A percentile compares a stretch with the other conserved stretches of the same genome.
These are phyloP conservation scores for Sciaenops ocellatus DNA, from an alignment of 2,797 vertebrate genomes.

Conservation along the genomic window DNA sequence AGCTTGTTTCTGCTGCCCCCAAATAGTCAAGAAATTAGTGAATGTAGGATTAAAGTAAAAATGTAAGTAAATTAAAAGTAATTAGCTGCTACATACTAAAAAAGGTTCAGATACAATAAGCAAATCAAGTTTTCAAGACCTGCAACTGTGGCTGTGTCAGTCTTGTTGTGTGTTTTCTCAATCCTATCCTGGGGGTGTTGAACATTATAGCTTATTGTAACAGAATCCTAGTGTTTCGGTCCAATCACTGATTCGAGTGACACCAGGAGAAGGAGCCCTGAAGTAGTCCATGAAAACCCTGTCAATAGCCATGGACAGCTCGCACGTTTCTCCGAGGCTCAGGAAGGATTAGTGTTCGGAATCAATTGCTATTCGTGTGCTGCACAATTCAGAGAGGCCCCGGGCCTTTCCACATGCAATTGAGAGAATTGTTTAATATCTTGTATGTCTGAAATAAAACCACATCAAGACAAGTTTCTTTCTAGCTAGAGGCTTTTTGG, in stretches of 20 bases:
- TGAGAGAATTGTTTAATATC: constrained; percentile 18
- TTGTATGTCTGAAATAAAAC: constrained; percentile 3
- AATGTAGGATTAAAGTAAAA: background rate
- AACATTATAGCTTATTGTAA: constrained; percentile 53
- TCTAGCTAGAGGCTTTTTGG: background rate
- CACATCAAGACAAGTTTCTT: constrained; percentile 1
- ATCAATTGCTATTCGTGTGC: constrained; percentile 40
- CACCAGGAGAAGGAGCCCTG: constrained; percentile 36
- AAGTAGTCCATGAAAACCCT: constrained; percentile 55
- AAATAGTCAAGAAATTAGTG: background rate
- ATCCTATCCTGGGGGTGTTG: constrained; percentile 12
- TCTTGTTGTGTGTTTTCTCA: constrained; percentile 11
- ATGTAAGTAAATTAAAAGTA: background rate
- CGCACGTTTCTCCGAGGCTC: constrained; percentile 50
- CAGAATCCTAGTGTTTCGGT: constrained; percentile 49
- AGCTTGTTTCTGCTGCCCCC: background rate
- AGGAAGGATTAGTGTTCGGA: constrained; percentile 60
- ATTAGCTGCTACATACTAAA: background rate
- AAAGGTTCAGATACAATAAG: background rate
- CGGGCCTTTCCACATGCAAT: constrained; percentile 15
- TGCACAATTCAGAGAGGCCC: constrained; percentile 46
- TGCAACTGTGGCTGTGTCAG: background rate
- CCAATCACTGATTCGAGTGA: constrained; percentile 30
- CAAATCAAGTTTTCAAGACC: background rate
- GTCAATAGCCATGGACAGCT: constrained; percentile 52